Conservation (phyloP, 2,113 vertebrate species). For the Apteryx owenii region DNA sequence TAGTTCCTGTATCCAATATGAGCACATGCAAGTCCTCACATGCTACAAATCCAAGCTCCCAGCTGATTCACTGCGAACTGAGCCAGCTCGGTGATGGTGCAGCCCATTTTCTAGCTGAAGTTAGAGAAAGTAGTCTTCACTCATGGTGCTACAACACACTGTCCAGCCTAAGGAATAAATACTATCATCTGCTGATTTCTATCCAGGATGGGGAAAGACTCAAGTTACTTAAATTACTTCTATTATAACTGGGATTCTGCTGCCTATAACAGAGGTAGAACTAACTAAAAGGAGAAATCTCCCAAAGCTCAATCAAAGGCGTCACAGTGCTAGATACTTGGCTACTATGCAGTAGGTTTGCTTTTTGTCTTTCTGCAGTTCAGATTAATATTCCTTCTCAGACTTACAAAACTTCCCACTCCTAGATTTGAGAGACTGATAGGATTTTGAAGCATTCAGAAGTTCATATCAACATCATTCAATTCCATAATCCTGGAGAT, state of each 20-base stretch:
- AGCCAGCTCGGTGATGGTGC: not conserved
- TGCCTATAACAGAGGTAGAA: no score
- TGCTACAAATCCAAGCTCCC: not conserved
- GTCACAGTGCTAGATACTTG: not conserved
- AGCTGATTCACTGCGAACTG: not conserved
- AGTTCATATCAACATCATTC: no score
- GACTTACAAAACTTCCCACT: not conserved
- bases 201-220: not conserved
- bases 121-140: not conserved
- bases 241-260: not conserved
- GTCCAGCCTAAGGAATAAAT: not conserved
- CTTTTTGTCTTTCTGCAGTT: not conserved
- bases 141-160: not conserved
- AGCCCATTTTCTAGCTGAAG: not conserved
- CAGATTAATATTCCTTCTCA: not conserved
- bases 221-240: not conserved
- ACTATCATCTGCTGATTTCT: not conserved
- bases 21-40: rapidly evolving
- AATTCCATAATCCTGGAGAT: not conserved
- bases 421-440: not conserved
- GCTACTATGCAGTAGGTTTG: not conserved
- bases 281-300: no score
- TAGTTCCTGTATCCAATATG: not conserved
- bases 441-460: not conserved
- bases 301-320: not conserved